Percentiles rank a stretch among this genome's conserved stretches.
Evolutionary conservation across 2,888 invertebrate genomes (phyloP).

Genomic region (Papilio elwesi): DNA sequence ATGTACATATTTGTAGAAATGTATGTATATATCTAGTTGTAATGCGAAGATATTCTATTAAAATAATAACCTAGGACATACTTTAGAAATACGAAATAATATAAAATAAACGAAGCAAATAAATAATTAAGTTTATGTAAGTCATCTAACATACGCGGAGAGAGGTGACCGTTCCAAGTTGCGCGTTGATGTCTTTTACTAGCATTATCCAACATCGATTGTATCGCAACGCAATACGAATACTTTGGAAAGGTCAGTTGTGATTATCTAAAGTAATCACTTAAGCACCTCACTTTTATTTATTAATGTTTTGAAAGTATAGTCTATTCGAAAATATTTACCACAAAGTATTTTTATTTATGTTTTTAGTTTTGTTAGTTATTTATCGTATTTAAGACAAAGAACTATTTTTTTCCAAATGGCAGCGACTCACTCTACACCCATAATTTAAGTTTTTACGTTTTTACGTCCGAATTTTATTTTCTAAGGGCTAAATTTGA

Average conservation of each 20-base stretch:
- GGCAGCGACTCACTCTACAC: no score
- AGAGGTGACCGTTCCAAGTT: slow-evolving; percentile 17
- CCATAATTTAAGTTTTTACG: no score
- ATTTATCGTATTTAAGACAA: no score
- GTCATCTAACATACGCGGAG: not conserved
- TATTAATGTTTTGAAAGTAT: slow-evolving; percentile 10
- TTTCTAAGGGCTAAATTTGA: no score
- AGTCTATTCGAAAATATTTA: not conserved
- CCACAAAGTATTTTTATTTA: no score
- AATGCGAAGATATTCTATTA: not conserved
- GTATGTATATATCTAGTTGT: not conserved
- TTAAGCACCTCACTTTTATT: slow-evolving; percentile 1
- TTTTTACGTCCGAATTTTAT: no score
- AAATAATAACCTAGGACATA: slow-evolving; percentile 23
- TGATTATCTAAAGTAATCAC: slow-evolving; percentile 9
- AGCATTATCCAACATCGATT: slow-evolving; percentile 36
- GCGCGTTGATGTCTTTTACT: slow-evolving; percentile 49
- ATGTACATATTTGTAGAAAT: not conserved
- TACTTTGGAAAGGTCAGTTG: slow-evolving; percentile 27
- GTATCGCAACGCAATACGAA: slow-evolving; percentile 30
- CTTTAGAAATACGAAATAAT: slow-evolving; percentile 7
- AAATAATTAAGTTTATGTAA: slow-evolving; percentile 34
- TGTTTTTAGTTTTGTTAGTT: no score
- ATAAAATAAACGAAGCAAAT: slow-evolving; percentile 16
- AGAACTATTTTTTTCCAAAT: no score